Evolutionary conservation across 2,113 vertebrate species (phyloP), one percentile per base, ranked within the genome.

Genomic region (Lates calcarifer): DNA sequence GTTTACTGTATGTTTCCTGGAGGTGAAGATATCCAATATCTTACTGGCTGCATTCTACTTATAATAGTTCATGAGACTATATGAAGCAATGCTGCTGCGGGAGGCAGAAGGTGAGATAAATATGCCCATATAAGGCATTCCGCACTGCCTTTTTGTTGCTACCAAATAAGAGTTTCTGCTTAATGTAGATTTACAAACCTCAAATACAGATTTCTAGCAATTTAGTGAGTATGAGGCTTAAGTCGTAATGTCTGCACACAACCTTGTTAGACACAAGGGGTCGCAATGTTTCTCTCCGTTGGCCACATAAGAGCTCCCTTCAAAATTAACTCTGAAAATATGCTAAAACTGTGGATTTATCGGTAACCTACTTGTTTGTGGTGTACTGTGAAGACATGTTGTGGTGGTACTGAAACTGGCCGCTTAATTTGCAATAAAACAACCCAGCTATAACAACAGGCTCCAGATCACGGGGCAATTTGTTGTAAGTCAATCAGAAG

Each of bases 61-160:
- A 24, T 31, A 66, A 56, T 31, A 69, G 26, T 29, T 45, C 57
- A 65, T 37, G 63, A 62, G n/a, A 47, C 28, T 57, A 33, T 58
- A 22, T 79, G 56, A 76, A 76, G 33, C 3, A 22, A 93, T 87
- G 85, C 74, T 64, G 60, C 74, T 45, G 75, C 74, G 43, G 57
- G 31, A 77, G n/a, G 41, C 17, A 31, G 57, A 26, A 43, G 87
- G 92, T 93, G 75, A 88, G 89, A 63, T 74, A 6, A 74, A 49
- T 14, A 6, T 26, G 11, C 0, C 17, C 14, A 49, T 33, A 20
- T 17, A 20, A 5, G 37, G 3, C 31, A 18, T 26, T 12, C 1
- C 55, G 15, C 7, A 17, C 8, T 75, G 20, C 0, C 3, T 22
- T 57, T 33, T n/a, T 55, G 22, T 45, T 62, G 3, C 29, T 57